These are phyloP conservation scores for Oscheius sp. DNA, from an alignment of 1,140 invertebrate species.

Conservation along the genomic window DNA sequence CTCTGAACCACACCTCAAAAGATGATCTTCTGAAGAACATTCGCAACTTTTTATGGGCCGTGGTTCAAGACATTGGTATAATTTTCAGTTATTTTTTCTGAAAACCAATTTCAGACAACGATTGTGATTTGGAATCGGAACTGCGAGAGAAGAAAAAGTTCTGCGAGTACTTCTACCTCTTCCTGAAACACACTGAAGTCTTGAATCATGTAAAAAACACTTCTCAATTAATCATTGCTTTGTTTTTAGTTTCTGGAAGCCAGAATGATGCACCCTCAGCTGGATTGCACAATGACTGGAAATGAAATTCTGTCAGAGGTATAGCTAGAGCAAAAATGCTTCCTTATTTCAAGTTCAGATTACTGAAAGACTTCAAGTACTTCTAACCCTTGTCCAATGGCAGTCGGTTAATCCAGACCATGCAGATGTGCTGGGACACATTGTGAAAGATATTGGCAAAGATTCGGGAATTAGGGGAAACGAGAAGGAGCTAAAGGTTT, in stretches of 20 bases:
- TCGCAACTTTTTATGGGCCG: not conserved
- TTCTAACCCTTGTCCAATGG: not conserved
- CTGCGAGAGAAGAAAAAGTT: conserved; percentile 1
- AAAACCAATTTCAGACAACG: not conserved
- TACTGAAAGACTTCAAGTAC: not conserved
- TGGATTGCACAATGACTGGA: not conserved
- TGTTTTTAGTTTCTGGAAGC: no score
- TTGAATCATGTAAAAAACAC: not conserved
- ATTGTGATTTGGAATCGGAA: not conserved
- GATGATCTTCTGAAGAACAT: not conserved
- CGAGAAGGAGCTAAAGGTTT: no score
- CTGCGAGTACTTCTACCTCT: not conserved
- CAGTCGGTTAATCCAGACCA: not conserved
- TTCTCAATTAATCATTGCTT: no score
- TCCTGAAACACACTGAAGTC: not conserved
- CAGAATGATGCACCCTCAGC: not conserved
- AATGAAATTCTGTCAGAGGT: not conserved
- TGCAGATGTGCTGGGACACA: not conserved
- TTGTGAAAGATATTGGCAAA: not conserved
- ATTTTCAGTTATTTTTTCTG: not conserved
- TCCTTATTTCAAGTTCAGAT: not conserved
- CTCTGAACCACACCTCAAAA: no score
- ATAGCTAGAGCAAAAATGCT: no score
- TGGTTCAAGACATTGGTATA: not conserved
- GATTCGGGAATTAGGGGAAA: no score